Base-by-base conservation (phyloP, 2,797 vertebrate genomes). In the Crypturellus tataupa region DNA sequence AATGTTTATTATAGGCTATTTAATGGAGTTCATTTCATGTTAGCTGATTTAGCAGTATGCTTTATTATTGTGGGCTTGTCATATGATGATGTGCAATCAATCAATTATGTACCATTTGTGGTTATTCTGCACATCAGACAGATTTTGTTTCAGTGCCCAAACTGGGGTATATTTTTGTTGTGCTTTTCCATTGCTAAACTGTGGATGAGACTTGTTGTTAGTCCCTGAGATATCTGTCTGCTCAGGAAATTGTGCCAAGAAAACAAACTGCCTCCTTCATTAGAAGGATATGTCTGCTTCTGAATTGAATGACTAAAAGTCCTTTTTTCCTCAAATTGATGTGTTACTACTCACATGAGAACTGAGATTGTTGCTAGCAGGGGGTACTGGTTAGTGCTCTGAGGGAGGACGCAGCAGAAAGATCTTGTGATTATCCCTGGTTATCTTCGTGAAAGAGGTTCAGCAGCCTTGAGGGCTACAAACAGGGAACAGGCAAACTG, bases 191-290 rank as follows among this genome's bases (percentile, higher is more conserved):
- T 17, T 4, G 6, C 51, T 81, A 87, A 83, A 47, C 69, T 1
- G 0, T 17, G 72, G 77, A 83, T 89, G 83, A 89, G 62, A 80
- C 25, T 37, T 40, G n/a, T 83, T 62, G 62, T 71, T 89, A 71
- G 77, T 76, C 51, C 92, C 59, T 31, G 56, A 88, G 85, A 53
- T 78, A 68, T 68, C 40, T 87, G 65, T 60, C 72, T 89, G 88
- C 87, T 87, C 82, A 79, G 82, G 51, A 85, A 83, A 93, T 65
- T 11, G 15, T 31, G 25, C 0, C 0, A 87, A 91, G 90, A 63
- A 94, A 94, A 91, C 63, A 92, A 86, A 79, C 77, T 63, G 60
- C 56, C 89, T 87, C 78, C 82, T 85, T 91, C 85, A 78, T 94
- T 92, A 89, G 72, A 59, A 80, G 35, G 18, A 46, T 89, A 55